Evolutionary conservation across 2,797 vertebrate genomes (phyloP).

Genomic region (Enteromius mattozi): DNA sequence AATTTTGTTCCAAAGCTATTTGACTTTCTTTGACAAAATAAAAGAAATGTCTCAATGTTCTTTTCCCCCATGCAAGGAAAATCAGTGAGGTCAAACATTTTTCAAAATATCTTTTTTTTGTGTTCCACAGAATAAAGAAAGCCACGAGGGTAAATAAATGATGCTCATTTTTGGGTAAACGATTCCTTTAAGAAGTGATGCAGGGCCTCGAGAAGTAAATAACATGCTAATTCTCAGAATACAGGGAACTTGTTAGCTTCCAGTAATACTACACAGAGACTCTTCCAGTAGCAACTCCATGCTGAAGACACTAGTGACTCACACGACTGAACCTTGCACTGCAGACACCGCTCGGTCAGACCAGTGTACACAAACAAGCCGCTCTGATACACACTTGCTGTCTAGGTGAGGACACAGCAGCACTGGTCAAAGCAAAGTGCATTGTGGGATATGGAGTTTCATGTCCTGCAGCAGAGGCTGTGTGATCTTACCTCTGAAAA

Average conservation of each 20-base stretch:
- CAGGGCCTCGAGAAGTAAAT: conserved; percentile 48
- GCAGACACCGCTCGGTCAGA: conserved; percentile 53
- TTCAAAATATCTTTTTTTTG: not conserved
- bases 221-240: conserved; percentile 54
- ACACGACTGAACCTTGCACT: conserved; percentile 58
- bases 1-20: not conserved
- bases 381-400: conserved; percentile 22
- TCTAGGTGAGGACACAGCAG: conserved; percentile 30
- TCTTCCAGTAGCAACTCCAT: conserved; percentile 12
- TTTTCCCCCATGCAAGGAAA: not conserved
- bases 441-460: conserved; percentile 51
- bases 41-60: not conserved
- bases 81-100: not conserved
- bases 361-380: conserved; percentile 51
- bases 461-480: conserved; percentile 45
- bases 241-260: conserved; percentile 48
- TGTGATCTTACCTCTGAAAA: conserved; percentile 54
- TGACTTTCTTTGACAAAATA: not conserved
- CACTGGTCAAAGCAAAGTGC: conserved; percentile 34
- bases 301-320: conserved; percentile 45
- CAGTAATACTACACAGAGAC: conserved; percentile 48
- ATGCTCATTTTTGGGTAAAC: not conserved
- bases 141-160: not conserved
- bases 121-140: not conserved
- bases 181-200: conserved; percentile 12